Conservation (phyloP, 2,888 invertebrate species). For the Eremobia ochroleuca region DNA sequence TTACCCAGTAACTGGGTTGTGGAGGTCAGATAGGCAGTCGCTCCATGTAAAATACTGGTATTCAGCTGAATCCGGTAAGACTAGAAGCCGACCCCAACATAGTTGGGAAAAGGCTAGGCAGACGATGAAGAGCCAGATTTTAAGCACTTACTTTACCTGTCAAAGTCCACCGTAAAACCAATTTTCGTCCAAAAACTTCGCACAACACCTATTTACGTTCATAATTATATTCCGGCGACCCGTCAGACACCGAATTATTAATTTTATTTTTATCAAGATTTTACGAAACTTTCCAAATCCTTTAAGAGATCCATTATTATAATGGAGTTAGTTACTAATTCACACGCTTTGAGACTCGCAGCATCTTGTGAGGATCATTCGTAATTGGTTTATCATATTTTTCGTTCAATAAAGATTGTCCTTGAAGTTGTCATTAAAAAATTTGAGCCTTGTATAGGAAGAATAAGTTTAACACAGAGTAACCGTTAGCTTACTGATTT, state of each 20-base stretch:
- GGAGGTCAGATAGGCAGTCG: too few relatives aligned
- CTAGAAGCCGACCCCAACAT: too few relatives aligned
- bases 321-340: slow-evolving; percentile 56
- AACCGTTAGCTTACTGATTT: too few relatives aligned
- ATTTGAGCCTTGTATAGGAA: not conserved
- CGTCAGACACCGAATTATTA: slow-evolving; percentile 35
- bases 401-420: slow-evolving; percentile 1
- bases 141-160: slow-evolving; percentile 44
- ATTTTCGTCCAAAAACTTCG: slow-evolving; percentile 56
- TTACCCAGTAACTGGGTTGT: too few relatives aligned
- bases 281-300: slow-evolving; percentile 46
- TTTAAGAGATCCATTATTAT: slow-evolving; percentile 52
- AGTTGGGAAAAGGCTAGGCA: too few relatives aligned
- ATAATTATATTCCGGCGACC: slow-evolving; percentile 58
- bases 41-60: too few relatives aligned
- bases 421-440: not conserved
- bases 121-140: slow-evolving; percentile 27
- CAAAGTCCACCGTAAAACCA: slow-evolving; percentile 54
- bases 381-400: slow-evolving; percentile 51
- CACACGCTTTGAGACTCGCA: slow-evolving; percentile 31
- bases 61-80: too few relatives aligned
- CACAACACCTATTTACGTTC: slow-evolving; percentile 42
- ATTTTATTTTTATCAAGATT: slow-evolving; percentile 52
- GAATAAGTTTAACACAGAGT: too few relatives aligned
- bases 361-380: not conserved